A percentile compares a stretch with the other conserved stretches of the same genome.
phyloP scores from a whole-genome alignment of 2,797 vertebrate species.

The Brachymystax lenok region DNA sequence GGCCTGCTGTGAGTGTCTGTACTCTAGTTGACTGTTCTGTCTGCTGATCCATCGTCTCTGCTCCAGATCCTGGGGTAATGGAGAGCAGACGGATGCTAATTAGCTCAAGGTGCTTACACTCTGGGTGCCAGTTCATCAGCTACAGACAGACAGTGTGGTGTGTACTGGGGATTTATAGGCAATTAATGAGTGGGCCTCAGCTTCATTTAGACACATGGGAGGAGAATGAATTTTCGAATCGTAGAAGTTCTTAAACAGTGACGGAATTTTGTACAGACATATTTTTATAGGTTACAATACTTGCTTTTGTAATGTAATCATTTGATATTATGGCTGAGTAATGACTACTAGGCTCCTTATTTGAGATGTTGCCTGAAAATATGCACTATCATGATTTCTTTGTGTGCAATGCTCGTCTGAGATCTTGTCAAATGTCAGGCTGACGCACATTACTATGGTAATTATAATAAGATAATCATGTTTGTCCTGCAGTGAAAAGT shows the following conservation, averaged over 20 bases:
- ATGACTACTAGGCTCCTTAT: too few species aligned
- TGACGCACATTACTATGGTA: conserved; percentile 12
- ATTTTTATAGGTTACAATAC: too few species aligned
- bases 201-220: not conserved
- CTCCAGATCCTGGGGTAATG: conserved; percentile 12
- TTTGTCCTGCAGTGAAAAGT: conserved; percentile 20
- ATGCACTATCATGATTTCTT: too few species aligned
- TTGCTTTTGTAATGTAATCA: too few species aligned
- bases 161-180: not conserved
- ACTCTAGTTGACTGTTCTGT: conserved; percentile 12
- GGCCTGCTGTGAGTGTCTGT: conserved; percentile 7
- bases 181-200: not conserved
- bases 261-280: too few species aligned
- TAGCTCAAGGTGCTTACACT: conserved; percentile 26
- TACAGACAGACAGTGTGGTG: not conserved
- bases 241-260: too few species aligned
- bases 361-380: too few species aligned
- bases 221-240: not conserved
- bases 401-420: not conserved
- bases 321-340: too few species aligned
- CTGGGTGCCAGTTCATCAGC: not conserved
- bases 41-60: conserved; percentile 31
- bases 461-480: conserved; percentile 12
- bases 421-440: conserved; percentile 11
- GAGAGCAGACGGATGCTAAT: conserved; percentile 24